phyloP scores from a whole-genome alignment of 2,888 invertebrate genomes.

The Palloptera scutellata region DNA sequence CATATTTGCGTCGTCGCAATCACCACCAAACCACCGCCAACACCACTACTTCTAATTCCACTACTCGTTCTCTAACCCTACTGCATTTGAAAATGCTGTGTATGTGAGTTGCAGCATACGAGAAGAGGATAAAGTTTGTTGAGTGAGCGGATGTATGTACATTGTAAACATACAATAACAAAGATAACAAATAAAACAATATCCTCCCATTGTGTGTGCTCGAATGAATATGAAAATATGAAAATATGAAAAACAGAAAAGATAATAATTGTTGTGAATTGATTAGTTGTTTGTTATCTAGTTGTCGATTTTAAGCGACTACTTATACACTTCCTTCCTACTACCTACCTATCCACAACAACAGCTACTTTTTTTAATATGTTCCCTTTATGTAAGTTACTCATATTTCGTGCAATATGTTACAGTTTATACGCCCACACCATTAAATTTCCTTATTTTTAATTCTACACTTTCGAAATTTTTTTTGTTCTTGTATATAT shows the following conservation, averaged over 20 bases:
- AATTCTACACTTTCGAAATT: neutral
- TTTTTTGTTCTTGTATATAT: neutral
- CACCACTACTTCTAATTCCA: neutral
- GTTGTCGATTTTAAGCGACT: constrained; percentile 6
- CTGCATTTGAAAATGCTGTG: constrained; percentile 13
- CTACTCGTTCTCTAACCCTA: constrained; percentile 16
- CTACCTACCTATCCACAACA: neutral
- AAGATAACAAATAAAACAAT: too few species aligned
- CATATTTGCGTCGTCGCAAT: too few species aligned
- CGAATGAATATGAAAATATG: too few species aligned
- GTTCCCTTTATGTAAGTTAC: neutral
- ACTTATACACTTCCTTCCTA: too few species aligned
- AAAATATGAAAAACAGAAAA: neutral
- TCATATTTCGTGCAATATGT: neutral
- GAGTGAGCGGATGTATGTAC: too few species aligned
- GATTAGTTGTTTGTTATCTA: constrained; percentile 17
- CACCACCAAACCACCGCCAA: too few species aligned
- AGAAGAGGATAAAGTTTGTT: too few species aligned
- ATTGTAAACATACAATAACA: too few species aligned
- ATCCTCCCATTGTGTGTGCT: too few species aligned
- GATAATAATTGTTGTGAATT: constrained; percentile 24
- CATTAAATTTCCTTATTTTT: neutral
- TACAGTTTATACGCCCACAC: neutral
- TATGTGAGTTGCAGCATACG: neutral
- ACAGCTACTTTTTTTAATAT: neutral